Evolutionary conservation across 2,113 vertebrate species (phyloP).

Genomic region (Nesogale talazaci): DNA sequence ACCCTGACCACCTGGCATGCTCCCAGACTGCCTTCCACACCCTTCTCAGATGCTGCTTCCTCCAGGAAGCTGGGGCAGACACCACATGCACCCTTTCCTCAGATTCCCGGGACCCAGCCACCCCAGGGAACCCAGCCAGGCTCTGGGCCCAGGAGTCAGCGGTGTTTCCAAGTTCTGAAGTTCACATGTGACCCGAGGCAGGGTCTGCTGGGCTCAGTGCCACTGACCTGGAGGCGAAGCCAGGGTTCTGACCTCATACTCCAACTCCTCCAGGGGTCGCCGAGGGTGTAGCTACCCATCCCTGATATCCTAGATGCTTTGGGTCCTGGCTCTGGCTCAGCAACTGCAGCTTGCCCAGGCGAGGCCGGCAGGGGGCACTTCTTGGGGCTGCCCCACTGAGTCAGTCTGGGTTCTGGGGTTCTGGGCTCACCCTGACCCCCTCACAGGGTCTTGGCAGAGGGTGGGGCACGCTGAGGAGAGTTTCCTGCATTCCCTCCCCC

Average conservation of each 20-base stretch:
- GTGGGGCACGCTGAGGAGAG: background rate
- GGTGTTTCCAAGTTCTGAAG: background rate
- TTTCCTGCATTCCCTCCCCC: background rate
- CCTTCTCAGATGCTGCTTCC: background rate
- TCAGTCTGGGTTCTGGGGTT: background rate
- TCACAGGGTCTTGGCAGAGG: background rate
- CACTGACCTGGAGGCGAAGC: background rate
- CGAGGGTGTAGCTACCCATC: background rate
- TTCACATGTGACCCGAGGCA: no score
- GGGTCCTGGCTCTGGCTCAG: background rate
- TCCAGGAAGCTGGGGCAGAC: background rate
- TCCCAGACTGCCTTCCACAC: background rate
- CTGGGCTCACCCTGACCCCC: background rate
- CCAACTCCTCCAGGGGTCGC: background rate
- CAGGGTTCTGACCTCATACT: background rate
- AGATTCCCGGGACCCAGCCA: background rate
- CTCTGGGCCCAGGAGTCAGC: background rate
- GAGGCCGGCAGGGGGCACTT: background rate
- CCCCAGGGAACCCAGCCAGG: background rate
- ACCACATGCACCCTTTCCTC: no score
- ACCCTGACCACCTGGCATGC: fast-evolving
- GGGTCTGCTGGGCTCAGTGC: background rate
- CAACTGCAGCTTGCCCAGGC: no score
- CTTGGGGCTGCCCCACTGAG: background rate
- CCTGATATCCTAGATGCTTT: background rate